Evolutionary conservation across 2,888 invertebrate species (phyloP).

Genomic region (Acanthopleura granulata): DNA sequence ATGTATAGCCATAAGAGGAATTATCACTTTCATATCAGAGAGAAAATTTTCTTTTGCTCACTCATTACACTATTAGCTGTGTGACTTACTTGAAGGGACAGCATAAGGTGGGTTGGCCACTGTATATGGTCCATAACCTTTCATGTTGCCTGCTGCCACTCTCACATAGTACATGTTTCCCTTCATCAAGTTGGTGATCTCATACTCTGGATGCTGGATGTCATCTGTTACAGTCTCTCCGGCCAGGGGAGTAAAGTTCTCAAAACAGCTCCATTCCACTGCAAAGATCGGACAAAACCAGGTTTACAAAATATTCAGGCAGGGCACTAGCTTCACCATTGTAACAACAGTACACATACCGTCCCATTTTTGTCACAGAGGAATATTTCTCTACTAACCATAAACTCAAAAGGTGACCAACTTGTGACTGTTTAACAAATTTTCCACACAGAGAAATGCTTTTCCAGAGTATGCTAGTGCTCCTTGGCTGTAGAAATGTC

Average conservation of each 20-base stretch:
- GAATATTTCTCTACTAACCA: too few species aligned
- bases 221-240: constrained; percentile 81
- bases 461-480: too few species aligned
- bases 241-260: constrained; percentile 85
- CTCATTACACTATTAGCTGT: neutral
- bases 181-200: constrained; percentile 82
- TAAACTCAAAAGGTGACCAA: too few species aligned
- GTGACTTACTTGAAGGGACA: constrained; percentile 87
- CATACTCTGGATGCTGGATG: constrained; percentile 76
- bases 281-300: constrained; percentile 25
- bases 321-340: too few species aligned
- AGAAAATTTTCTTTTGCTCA: neutral
- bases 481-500: too few species aligned
- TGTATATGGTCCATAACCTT: constrained; percentile 87
- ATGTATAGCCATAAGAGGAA: too few species aligned
- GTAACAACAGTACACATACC: too few species aligned
- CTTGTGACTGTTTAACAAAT: too few species aligned
- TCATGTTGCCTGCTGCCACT: constrained; percentile 92
- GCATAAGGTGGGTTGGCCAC: constrained; percentile 86
- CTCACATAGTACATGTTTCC: constrained; percentile 91
- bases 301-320: too few species aligned
- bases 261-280: constrained; percentile 95
- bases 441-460: too few species aligned
- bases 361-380: too few species aligned
- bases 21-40: neutral